These are phyloP conservation scores for Cerastoderma edule DNA, from an alignment of 2,888 invertebrate genomes.

Conservation along the genomic window DNA sequence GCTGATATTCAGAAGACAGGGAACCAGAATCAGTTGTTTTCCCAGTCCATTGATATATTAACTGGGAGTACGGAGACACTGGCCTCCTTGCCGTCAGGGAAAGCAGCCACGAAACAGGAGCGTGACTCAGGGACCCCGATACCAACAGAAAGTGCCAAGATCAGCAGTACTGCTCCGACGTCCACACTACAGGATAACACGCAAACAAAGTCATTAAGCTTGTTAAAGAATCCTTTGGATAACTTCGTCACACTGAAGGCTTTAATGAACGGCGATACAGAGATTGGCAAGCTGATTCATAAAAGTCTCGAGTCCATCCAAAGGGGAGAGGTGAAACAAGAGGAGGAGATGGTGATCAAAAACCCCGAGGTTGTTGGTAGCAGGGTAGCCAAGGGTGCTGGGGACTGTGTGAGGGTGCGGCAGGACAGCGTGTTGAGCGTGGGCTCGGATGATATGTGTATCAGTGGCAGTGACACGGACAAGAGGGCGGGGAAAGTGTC, in stretches of 20 bases:
- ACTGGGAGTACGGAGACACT: slow-evolving; percentile 51
- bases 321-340: slow-evolving; percentile 31
- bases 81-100: slow-evolving; percentile 15
- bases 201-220: slow-evolving; percentile 42
- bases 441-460: slow-evolving; percentile 43
- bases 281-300: slow-evolving; percentile 55
- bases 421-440: slow-evolving; percentile 50
- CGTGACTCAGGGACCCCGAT: slow-evolving; percentile 27
- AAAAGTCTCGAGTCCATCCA: slow-evolving; percentile 57
- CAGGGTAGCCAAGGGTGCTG: not conserved
- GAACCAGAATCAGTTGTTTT: slow-evolving; percentile 33
- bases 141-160: not conserved
- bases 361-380: slow-evolving; percentile 35
- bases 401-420: slow-evolving; percentile 22
- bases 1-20: slow-evolving; percentile 20
- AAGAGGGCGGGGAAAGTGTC: slow-evolving; percentile 50
- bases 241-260: slow-evolving; percentile 65
- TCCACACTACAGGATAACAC: slow-evolving; percentile 12
- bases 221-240: slow-evolving; percentile 54
- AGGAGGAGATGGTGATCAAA: slow-evolving; percentile 37
- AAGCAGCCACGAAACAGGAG: not conserved
- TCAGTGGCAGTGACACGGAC: slow-evolving; percentile 55
- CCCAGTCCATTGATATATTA: slow-evolving; percentile 50
- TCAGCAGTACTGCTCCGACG: not conserved
- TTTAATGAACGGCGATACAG: slow-evolving; percentile 51